Conservation (phyloP, 2,888 invertebrate genomes). For the Trachelus stipa region DNA sequence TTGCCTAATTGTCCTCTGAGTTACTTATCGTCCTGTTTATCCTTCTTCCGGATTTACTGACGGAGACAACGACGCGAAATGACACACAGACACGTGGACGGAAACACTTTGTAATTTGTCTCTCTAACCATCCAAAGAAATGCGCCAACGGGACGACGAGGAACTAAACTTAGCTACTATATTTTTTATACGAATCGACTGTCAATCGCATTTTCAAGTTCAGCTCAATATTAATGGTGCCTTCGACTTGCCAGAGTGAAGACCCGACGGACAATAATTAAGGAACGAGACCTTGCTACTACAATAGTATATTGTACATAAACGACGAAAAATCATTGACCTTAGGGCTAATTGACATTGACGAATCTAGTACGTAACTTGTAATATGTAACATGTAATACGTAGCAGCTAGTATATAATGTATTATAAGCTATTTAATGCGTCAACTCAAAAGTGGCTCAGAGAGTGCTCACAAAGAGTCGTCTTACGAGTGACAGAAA, state of each 20-base stretch:
- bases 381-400: not conserved
- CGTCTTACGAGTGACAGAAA: too few species aligned
- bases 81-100: too few species aligned
- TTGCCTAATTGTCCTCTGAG: too few species aligned
- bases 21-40: too few species aligned
- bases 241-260: conserved; percentile 63
- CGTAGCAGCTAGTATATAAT: conserved; percentile 39
- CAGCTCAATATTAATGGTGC: conserved; percentile 62
- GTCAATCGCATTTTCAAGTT: conserved; percentile 20
- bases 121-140: too few species aligned
- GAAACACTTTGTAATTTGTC: too few species aligned
- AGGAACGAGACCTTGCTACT: conserved; percentile 58
- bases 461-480: conserved; percentile 16
- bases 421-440: conserved; percentile 54
- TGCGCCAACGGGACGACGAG: too few species aligned
- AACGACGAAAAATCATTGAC: conserved; percentile 32
- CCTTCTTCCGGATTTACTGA: too few species aligned
- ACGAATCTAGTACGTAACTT: conserved; percentile 14
- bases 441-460: conserved; percentile 28
- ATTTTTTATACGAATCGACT: conserved; percentile 21
- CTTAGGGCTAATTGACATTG: conserved; percentile 31
- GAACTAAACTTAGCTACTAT: conserved; percentile 8
- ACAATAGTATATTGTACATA: conserved; percentile 59
- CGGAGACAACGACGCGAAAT: too few species aligned
- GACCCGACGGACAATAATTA: conserved; percentile 53